These are phyloP conservation scores for Agriopis aurantiaria DNA, from an alignment of 2,888 invertebrate genomes.

Conservation along the genomic window DNA sequence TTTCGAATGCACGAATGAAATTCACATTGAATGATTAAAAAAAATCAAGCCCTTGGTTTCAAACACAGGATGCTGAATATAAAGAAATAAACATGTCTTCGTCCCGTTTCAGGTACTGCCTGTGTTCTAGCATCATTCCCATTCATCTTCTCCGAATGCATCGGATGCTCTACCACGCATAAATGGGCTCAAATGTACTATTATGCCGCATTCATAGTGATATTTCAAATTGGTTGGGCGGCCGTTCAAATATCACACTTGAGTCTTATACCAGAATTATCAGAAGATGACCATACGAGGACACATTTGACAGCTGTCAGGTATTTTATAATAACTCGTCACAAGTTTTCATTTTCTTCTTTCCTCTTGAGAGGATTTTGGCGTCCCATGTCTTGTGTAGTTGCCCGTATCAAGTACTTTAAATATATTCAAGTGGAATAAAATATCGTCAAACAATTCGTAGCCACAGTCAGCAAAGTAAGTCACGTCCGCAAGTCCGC, in stretches of 20 bases:
- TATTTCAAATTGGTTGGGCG: constrained; percentile 98
- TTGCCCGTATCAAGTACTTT: too few species aligned
- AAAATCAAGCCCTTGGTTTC: neutral
- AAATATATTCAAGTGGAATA: too few species aligned
- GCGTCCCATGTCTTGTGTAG: too few species aligned
- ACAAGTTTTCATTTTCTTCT: too few species aligned
- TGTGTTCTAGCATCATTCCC: constrained; percentile 93
- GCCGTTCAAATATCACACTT: constrained; percentile 96
- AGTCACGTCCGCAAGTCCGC: too few species aligned
- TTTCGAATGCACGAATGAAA: too few species aligned
- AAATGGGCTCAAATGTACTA: constrained; percentile 91
- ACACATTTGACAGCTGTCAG: constrained; percentile 92
- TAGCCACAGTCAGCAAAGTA: too few species aligned
- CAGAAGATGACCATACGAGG: constrained; percentile 90
- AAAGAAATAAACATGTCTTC: neutral
- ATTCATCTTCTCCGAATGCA: constrained; percentile 93
- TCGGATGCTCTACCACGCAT: constrained; percentile 88
- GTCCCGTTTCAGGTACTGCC: constrained; percentile 87
- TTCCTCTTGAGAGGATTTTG: too few species aligned
- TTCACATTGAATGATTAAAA: too few species aligned
- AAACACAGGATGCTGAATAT: neutral
- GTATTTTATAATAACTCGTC: constrained; percentile 69
- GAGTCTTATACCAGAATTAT: constrained; percentile 94
- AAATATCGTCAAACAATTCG: too few species aligned
- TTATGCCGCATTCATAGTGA: constrained; percentile 91